phyloP scores from a whole-genome alignment of 2,888 invertebrate genomes.

The Psylliodes chrysocephalus region DNA sequence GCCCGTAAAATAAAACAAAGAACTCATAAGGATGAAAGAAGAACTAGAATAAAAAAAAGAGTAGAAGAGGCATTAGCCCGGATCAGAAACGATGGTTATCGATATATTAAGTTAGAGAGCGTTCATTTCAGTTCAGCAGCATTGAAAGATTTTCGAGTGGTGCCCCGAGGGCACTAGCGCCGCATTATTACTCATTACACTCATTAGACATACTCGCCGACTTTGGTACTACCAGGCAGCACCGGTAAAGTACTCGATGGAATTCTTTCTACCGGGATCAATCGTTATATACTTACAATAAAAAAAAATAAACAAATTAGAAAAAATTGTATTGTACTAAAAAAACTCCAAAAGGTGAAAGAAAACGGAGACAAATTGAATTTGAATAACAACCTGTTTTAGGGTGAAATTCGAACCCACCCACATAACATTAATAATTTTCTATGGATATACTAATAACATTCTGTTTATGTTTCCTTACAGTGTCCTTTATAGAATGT shows the following conservation, averaged over 20 bases:
- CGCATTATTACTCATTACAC: conserved; percentile 49
- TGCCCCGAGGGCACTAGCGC: conserved; percentile 35
- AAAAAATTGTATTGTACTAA: no score
- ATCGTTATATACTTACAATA: conserved; percentile 12
- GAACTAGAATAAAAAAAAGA: conserved; percentile 7
- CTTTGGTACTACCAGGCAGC: conserved; percentile 36
- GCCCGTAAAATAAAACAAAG: neutral
- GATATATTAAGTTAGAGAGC: conserved; percentile 28
- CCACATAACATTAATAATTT: no score
- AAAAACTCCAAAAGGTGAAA: no score
- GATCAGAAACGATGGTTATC: conserved; percentile 29
- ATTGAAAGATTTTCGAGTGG: conserved; percentile 16
- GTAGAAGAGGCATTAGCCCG: conserved; percentile 14
- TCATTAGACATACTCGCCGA: conserved; percentile 39
- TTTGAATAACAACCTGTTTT: no score
- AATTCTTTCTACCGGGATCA: conserved; percentile 17
- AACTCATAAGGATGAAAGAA: conserved; percentile 2
- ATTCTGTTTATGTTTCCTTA: no score
- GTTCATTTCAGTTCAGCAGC: conserved; percentile 28
- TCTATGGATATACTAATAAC: no score
- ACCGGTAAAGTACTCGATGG: conserved; percentile 32
- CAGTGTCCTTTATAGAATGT: no score
- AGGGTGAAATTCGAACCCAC: no score
- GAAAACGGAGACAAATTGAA: no score
- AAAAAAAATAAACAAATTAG: no score